Evolutionary conservation across 2,113 vertebrate genomes (phyloP).

Genomic region (Chroicocephalus ridibundus): DNA sequence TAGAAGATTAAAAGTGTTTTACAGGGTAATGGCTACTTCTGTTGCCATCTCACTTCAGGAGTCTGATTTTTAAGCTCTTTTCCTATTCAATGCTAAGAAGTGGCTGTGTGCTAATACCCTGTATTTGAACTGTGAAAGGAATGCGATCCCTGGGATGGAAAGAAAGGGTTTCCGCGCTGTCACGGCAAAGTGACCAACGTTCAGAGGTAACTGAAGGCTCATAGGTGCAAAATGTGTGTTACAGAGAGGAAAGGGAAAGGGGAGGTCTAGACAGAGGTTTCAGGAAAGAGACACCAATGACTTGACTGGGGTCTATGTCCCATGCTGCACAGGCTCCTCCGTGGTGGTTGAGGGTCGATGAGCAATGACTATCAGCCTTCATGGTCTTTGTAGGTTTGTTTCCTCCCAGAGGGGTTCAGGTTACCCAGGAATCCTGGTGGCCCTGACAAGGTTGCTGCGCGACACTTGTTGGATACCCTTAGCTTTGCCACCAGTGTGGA

Average conservation of each 20-base stretch:
- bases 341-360: background rate
- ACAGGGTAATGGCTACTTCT: background rate
- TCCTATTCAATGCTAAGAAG: background rate
- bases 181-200: background rate
- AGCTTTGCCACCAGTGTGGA: background rate
- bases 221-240: background rate
- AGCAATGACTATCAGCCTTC: background rate
- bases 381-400: background rate
- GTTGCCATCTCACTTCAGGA: background rate
- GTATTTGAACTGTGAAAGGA: background rate
- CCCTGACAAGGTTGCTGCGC: background rate
- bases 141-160: background rate
- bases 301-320: background rate
- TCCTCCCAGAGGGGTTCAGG: background rate
- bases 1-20: background rate
- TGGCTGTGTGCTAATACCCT: background rate
- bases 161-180: background rate
- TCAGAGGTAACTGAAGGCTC: background rate
- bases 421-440: background rate
- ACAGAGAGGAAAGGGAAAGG: background rate
- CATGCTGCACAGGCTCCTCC: background rate
- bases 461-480: background rate
- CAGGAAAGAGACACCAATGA: background rate
- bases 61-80: background rate
- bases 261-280: background rate